Base-by-base conservation (phyloP, 2,888 invertebrate genomes). In the Melieria picta region DNA sequence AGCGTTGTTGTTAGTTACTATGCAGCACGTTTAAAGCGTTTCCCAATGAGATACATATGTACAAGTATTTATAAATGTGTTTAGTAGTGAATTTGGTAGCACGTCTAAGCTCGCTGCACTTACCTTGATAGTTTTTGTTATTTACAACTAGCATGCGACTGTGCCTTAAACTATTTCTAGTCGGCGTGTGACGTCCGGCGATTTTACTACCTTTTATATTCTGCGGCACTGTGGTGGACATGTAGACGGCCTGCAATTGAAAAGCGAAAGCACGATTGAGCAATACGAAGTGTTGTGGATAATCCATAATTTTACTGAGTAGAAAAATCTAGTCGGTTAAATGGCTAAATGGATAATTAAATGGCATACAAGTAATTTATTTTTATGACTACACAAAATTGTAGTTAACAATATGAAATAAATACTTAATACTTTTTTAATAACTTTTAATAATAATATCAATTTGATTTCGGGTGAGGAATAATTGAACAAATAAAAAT, bases 71-170 rank as follows among this genome's bases (percentile, higher is more conserved):
- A 9, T 42, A 55, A 13, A 13, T 55, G 11, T 9, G 11, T 16
- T 10, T 55, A 65, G 4, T 9, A 5, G 50, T 11, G 16, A 4
- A 10, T 13, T 13, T 10, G 45, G 45, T 50, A 42, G 55, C 16
- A 45, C 45, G 30, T 43, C 43, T 62, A 30, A 46, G 46, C 52
- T 56, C 11, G 47, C n/a, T 61, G 58, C 43, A 76, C 77, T 76
- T 80, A 87, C 87, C 84, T 80, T 85, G 83, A 72, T 90, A 90
- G 76, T 87, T 89, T 80, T 89, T 89, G 81, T 89, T 90, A 81
- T 89, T 90, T 82, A 91, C 88, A 42, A 91, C 91, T 76, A 92
- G 89, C 91, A 92, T 92, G 76, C 92, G 88, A 82, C 91, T 91
- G 81, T 92, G 92, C 76, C 92, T 87, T 75, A 92, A 87, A 80